Base-by-base conservation (phyloP, 1,140 invertebrate genomes). In the Leptestheria dahalacensis region DNA sequence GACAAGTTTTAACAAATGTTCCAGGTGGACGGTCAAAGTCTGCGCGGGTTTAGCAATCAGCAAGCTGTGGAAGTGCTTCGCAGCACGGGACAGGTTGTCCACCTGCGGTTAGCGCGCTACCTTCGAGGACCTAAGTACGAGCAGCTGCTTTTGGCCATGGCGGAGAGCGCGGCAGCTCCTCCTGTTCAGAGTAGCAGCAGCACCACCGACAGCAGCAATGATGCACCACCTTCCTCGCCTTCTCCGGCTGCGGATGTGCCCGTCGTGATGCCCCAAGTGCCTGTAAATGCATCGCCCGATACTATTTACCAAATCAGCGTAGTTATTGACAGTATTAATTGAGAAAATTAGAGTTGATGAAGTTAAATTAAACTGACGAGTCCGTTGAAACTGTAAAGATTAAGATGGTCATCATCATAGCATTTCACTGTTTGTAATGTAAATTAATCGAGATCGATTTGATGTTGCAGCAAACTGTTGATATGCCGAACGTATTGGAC, bases 1-100 rank as follows among this genome's bases (percentile, higher is more conserved):
- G n/a, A 61, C 1, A 48, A 28, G 25, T 56, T 57, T 62, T 15
- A n/a, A n/a, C n/a, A n/a, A n/a, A n/a, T n/a, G n/a, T n/a, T n/a
- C n/a, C 61, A 81, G 78, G 81, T 97, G 47, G 92, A 97, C 75
- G 89, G 89, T 18, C 83, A 84, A 66, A 86, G 86, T n/a, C 76
- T 97, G 53, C 85, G 92, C 70, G 93, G 93, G 59, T 94, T 90
- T 72, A 91, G 88, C 48, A 97, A 97, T 75, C 90, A 96, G 69
- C 83, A 96, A 67, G 93, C 94, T 9, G 93, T 98, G 0, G 91
- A 97, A 71, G 86, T 96, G 25, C 66, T 82, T 4, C 67, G 91
- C 62, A 90, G 87, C 67, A 96, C 93, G 41, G 91, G 91, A 2
- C 85, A 85, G 66, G 79, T 83, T 3, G 91, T 95, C 1, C 81